Conservation (phyloP, 2,888 invertebrate genomes). For the Leucoma salicis region DNA sequence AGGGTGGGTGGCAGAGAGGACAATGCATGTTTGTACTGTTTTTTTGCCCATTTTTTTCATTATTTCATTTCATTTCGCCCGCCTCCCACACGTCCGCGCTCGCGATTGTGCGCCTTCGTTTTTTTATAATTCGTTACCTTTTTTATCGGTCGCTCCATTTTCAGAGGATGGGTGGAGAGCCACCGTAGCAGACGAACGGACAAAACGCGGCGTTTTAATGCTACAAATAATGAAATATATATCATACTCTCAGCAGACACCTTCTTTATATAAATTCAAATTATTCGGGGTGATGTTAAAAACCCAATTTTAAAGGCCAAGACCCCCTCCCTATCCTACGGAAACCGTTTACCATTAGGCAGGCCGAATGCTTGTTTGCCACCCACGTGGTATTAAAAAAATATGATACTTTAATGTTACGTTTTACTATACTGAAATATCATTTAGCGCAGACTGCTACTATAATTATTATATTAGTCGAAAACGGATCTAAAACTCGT, state of each 20-base stretch:
- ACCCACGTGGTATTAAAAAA: too few relatives aligned
- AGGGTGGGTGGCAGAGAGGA: constrained; percentile 68
- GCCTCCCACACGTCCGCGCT: constrained; percentile 79
- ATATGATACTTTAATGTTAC: too few relatives aligned
- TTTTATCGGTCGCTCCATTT: constrained; percentile 82
- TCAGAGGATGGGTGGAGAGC: constrained; percentile 72
- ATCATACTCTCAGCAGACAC: too few relatives aligned
- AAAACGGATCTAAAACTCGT: constrained; percentile 23
- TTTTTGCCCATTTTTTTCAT: constrained; percentile 83
- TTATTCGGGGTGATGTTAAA: too few relatives aligned
- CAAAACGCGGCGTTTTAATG: constrained; percentile 31
- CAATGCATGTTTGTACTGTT: constrained; percentile 82
- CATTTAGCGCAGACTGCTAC: constrained; percentile 16
- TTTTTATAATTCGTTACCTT: constrained; percentile 83
- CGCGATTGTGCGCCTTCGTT: constrained; percentile 79
- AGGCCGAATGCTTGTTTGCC: too few relatives aligned
- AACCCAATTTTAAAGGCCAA: too few relatives aligned
- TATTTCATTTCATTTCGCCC: constrained; percentile 82
- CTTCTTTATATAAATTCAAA: too few relatives aligned
- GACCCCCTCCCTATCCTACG: too few relatives aligned
- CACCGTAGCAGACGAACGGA: constrained; percentile 47
- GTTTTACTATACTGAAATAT: too few relatives aligned
- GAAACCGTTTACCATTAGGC: too few relatives aligned
- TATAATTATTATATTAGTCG: constrained; percentile 18
- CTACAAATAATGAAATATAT: not conserved